Percentiles rank a stretch among this genome's conserved stretches.
phyloP scores from a whole-genome alignment of 53 echinoderm and acorn worm genomes.

The Mesocentrotus franciscanus region DNA sequence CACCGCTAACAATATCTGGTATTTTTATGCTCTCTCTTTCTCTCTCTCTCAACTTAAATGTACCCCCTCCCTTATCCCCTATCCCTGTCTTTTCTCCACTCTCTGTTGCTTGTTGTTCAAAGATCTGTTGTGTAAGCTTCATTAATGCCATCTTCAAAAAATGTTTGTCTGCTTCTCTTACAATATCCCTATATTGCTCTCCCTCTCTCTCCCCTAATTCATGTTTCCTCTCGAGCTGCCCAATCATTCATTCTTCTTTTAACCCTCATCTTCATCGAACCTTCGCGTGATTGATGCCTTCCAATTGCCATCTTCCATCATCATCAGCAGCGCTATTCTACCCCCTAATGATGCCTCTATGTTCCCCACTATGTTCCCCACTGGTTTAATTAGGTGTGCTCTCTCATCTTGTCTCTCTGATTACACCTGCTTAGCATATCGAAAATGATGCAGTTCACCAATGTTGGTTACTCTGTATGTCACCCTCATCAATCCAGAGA shows the following conservation, averaged over 20 bases:
- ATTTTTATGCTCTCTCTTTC: too few relatives aligned
- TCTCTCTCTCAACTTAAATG: neutral
- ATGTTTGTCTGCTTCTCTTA: too few relatives aligned
- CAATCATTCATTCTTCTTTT: neutral
- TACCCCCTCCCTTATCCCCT: neutral
- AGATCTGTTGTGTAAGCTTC: too few relatives aligned
- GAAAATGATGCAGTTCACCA: neutral
- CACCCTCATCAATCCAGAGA: neutral
- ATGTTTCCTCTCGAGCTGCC: neutral
- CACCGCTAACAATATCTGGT: too few relatives aligned
- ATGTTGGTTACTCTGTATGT: neutral
- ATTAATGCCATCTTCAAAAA: too few relatives aligned
- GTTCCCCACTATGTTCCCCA: constrained; percentile 23
- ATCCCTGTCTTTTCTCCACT: neutral
- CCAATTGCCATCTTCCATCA: neutral
- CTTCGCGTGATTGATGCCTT: neutral
- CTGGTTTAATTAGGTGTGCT: constrained; percentile 16
- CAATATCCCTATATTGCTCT: neutral
- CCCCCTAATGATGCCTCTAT: constrained; percentile 10
- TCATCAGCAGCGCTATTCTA: neutral
- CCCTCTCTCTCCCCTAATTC: neutral
- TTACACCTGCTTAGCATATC: constrained; percentile 43
- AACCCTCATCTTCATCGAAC: neutral
- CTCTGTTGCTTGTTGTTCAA: too few relatives aligned
- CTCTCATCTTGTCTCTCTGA: neutral